Evolutionary conservation across 2,113 vertebrate genomes (phyloP).

Genomic region (Lepidothrix coronata): DNA sequence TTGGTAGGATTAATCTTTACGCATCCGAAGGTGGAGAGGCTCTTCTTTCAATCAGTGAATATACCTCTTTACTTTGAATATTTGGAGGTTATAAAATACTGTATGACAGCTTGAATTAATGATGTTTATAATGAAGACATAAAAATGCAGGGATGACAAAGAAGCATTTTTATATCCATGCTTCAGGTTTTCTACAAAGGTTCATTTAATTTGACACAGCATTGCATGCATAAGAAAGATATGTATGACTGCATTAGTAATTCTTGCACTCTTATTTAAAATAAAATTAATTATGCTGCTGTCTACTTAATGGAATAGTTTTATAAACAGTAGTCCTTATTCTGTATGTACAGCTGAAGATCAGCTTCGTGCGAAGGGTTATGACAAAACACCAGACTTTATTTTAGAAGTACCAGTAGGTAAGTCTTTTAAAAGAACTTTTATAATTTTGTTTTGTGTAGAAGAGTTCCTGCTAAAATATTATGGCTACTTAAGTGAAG

Average conservation of each 20-base stretch:
- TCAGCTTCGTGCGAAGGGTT: slow-evolving; percentile 94
- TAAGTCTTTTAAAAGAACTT: slow-evolving; percentile 73
- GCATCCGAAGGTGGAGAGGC: background rate
- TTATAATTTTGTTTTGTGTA: background rate
- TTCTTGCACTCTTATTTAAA: slow-evolving; percentile 71
- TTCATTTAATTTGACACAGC: slow-evolving; percentile 77
- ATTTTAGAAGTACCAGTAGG: slow-evolving; percentile 96
- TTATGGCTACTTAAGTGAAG: background rate
- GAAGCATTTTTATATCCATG: slow-evolving; percentile 73
- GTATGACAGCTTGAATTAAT: slow-evolving; percentile 75
- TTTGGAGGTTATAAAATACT: slow-evolving; percentile 69
- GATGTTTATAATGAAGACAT: slow-evolving; percentile 79
- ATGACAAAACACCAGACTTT: slow-evolving; percentile 99
- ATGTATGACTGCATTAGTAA: slow-evolving; percentile 70
- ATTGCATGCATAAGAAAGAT: slow-evolving; percentile 67
- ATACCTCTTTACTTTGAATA: slow-evolving; percentile 72
- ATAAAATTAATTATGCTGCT: slow-evolving; percentile 75
- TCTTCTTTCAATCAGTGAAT: slow-evolving; percentile 56
- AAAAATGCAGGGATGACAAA: slow-evolving; percentile 74
- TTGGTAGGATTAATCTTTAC: slow-evolving; percentile 27
- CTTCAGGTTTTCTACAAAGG: slow-evolving; percentile 73
- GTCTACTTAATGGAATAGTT: slow-evolving; percentile 64
- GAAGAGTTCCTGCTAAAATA: background rate
- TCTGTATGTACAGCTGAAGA: slow-evolving; percentile 87
- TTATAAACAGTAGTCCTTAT: slow-evolving; percentile 66